Percentiles rank a stretch among this genome's conserved stretches.
phyloP scores from a whole-genome alignment of 2,797 vertebrate genomes.

The Nannoperca obscura region DNA sequence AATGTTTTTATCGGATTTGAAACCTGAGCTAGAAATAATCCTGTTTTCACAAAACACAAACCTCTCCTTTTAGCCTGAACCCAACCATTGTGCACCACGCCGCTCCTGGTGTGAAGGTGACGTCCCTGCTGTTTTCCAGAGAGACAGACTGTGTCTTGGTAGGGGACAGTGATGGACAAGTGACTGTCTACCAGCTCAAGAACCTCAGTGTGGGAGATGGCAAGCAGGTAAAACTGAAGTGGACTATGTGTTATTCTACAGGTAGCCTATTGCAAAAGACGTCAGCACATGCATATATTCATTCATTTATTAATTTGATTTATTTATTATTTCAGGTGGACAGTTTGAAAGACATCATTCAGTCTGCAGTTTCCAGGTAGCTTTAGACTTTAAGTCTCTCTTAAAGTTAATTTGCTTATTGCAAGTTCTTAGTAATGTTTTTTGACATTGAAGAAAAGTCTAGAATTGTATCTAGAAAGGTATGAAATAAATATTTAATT shows the following conservation, averaged over 20 bases:
- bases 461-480: neutral
- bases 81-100: slow-evolving; percentile 81
- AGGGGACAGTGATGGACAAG: slow-evolving; percentile 89
- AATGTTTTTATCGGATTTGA: neutral
- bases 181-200: slow-evolving; percentile 86
- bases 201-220: slow-evolving; percentile 73
- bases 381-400: neutral
- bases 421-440: neutral
- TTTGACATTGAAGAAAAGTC: neutral
- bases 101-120: slow-evolving; percentile 79
- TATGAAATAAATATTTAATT: slow-evolving; percentile 1
- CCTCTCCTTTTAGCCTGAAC: slow-evolving; percentile 79
- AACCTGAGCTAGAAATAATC: neutral
- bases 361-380: slow-evolving; percentile 65
- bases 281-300: neutral
- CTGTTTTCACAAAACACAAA: neutral
- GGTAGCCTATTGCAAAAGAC: neutral
- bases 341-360: slow-evolving; percentile 71
- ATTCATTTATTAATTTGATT: neutral
- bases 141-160: slow-evolving; percentile 87
- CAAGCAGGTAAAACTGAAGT: slow-evolving; percentile 75
- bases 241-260: neutral
- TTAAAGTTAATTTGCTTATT: neutral
- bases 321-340: slow-evolving; percentile 58
- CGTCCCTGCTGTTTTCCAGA: slow-evolving; percentile 85